A percentile compares a stretch with the other conserved stretches of the same genome.
Evolutionary conservation across 1,140 invertebrate genomes (phyloP).

Genomic region (Xylocopa sonorina): DNA sequence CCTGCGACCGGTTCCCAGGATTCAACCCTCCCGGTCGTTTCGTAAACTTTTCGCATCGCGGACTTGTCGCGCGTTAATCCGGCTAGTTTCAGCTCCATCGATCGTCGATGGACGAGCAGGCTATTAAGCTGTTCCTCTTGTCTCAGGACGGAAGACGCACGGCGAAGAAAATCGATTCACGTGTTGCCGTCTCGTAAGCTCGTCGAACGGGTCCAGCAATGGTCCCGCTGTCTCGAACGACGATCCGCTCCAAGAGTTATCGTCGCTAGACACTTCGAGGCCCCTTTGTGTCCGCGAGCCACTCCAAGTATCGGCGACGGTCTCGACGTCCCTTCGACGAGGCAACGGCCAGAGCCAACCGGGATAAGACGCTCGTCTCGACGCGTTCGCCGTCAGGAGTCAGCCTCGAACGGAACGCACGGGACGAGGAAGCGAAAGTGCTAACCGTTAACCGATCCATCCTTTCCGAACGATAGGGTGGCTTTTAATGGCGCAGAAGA

Average conservation of each 20-base stretch:
- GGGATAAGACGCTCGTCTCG: neutral
- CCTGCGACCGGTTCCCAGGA: neutral
- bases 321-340: slow-evolving; percentile 25
- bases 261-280: neutral
- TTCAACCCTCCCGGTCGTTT: neutral
- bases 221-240: neutral
- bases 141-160: too few relatives aligned
- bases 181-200: neutral
- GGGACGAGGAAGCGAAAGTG: too few relatives aligned
- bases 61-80: slow-evolving; percentile 11
- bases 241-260: neutral
- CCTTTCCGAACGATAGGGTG: too few relatives aligned
- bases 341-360: too few relatives aligned
- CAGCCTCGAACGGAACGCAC: too few relatives aligned
- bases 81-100: neutral
- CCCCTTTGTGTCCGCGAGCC: slow-evolving; percentile 20
- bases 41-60: slow-evolving; percentile 19
- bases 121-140: too few relatives aligned
- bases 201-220: neutral
- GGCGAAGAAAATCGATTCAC: slow-evolving; percentile 1
- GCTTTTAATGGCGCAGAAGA: too few relatives aligned
- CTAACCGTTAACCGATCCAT: too few relatives aligned
- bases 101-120: neutral
- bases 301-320: slow-evolving; percentile 49
- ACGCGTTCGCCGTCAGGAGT: neutral